Evolutionary conservation across 2,113 vertebrate genomes (phyloP), one percentile per base, ranked within the genome.

Genomic region (Gasterosteus nipponicus): DNA sequence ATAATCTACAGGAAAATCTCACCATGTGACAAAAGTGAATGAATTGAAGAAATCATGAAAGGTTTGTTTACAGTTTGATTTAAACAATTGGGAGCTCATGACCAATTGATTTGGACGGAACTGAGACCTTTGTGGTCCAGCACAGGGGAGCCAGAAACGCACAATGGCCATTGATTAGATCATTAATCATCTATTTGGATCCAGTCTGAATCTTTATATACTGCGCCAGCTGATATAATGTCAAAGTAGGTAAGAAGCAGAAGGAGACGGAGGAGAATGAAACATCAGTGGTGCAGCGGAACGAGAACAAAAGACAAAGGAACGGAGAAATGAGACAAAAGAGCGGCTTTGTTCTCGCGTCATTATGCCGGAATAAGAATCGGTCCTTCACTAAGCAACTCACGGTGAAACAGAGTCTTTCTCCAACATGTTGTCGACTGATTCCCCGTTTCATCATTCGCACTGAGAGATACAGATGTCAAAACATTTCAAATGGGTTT

Each of bases 81-180:
- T 12, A 42, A 42, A 69, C 49, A 22, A 26, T 7, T 41, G 5
- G n/a, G 38, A 3, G 46, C 46, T 18, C 7, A 18, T 19, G 44
- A 1, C 0, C 39, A 39, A 18, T 31, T 2, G 39, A 58, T 1
- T 10, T 14, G 15, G 9, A 39, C 7, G 10, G 0, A 12, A 76
- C 7, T 1, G 5, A 51, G 18, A 49, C 4, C 11, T 31, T 16
- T 22, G 11, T 64, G 10, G 22, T 64, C 7, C n/a, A 19, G 18
- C 41, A 33, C 4, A 18, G 18, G 0, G 3, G 59, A 58, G 49
- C 3, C 1, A 7, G 39, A 57, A 44, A 73, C 0, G 7, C 35
- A 10, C 14, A 59, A 22, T 35, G 14, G 3, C 14, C 62, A 16
- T 1, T 8, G 31, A 74, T 53, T 47, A 42, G 16, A 58, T 33